phyloP scores from a whole-genome alignment of 2,888 invertebrate genomes.

The Galeruca laticollis region DNA sequence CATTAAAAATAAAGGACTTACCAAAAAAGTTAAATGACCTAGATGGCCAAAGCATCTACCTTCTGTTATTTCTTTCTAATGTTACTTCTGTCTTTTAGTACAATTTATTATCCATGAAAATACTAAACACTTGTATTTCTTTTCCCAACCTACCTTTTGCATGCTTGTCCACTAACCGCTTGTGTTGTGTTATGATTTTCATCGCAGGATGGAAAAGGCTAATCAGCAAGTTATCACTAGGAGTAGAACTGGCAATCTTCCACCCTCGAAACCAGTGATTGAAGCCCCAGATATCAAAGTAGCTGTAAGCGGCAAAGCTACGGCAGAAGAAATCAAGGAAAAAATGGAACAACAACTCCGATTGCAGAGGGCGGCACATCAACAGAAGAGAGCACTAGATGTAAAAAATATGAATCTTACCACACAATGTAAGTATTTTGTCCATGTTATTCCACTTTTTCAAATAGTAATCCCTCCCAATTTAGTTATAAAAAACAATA shows the following conservation, averaged over 20 bases:
- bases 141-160: constrained; percentile 12
- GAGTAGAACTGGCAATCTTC: constrained; percentile 81
- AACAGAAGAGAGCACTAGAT: constrained; percentile 85
- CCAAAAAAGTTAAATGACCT: too few species aligned
- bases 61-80: too few species aligned
- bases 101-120: not conserved
- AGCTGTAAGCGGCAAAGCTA: constrained; percentile 71
- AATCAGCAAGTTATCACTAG: constrained; percentile 83
- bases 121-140: not conserved
- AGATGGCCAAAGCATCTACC: too few species aligned
- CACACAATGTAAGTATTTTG: constrained; percentile 70
- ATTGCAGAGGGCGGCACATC: constrained; percentile 88
- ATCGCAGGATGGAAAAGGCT: constrained; percentile 75
- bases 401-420: constrained; percentile 64
- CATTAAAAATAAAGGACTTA: too few species aligned
- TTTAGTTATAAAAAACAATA: too few species aligned
- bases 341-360: constrained; percentile 93
- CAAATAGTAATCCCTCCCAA: too few species aligned
- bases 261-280: constrained; percentile 66
- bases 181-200: constrained; percentile 57
- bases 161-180: constrained; percentile 39
- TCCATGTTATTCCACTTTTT: constrained; percentile 24
- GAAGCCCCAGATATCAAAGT: constrained; percentile 60
- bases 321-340: constrained; percentile 84
- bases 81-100: too few species aligned